Evolutionary conservation across 35 echinoderm and acorn worm genomes (phyloP), one percentile per base, ranked within the genome.

Genomic region (Hemicentrotus pulcherrimus): DNA sequence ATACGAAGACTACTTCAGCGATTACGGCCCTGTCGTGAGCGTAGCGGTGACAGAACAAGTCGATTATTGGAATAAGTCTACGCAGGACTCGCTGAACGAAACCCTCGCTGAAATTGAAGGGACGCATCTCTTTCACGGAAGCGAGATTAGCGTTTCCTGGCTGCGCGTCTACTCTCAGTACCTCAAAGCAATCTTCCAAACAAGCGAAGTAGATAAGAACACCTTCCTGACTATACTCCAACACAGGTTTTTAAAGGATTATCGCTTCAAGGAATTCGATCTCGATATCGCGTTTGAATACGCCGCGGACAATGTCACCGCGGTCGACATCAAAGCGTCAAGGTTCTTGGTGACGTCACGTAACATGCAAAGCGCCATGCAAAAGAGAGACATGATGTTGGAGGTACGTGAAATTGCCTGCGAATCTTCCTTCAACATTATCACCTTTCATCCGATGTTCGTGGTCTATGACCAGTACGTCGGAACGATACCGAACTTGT

Each of bases 401-500:
- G 94, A 98, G 71, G 55, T 97, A n/a, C 95, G 97, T 2, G 46
- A 48, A 31, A 94, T 94, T 50, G 95, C 97, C 15, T 12, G 70
- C 15, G 32, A 91, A 41, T 91, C 95, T 5, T 31, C 55, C 22
- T 46, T 96, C 1, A 59, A 87, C 58, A 48, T 96, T 0, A 94
- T 86, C 46, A 95, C 96, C 31, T 98, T 95, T 78, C 94, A 94
- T 46, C 97, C 97, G 12, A 94, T 96, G 88, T 98, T 98, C 86
- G 59, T 98, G 11, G 94, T 97, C 35, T 95, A 70, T 92, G 97
- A 98, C 45, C 96, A 97, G 71, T 97, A 96, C 61, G 91, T 96
- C 2, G 96, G 95, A 32, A 92, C 97, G 47, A 47, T 97, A 46
- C 88, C 96, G 0, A 95, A 92, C 33, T 96, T 96, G 4, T 91